Base-by-base conservation (phyloP, 2,113 vertebrate genomes). In the Myotis lucifugus region DNA sequence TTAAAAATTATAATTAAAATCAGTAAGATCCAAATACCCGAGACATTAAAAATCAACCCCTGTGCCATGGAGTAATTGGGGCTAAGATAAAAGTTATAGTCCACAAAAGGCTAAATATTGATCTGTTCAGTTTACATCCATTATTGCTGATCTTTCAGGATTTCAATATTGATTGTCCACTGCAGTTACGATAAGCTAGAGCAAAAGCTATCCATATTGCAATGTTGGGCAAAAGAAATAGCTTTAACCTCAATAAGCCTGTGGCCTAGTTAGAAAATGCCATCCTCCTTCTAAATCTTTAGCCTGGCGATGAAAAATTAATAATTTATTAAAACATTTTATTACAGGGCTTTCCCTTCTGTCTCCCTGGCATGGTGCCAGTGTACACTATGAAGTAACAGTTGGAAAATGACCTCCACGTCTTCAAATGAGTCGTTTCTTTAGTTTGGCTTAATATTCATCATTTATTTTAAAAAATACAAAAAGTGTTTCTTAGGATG, bases 381-480 rank as follows among this genome's bases (percentile, higher is more conserved):
- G 96, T 96, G 32, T 91, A 97, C 56, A 97, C 93, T 67, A 93
- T 96, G 97, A 98, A 98, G 93, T 97, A 98, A 97, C 76, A 87
- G 87, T 70, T 98, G 92, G 97, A 96, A 97, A 98, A 96, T 95
- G 95, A 97, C 95, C 95, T 97, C 89, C 42, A 95, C 64, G 96
- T 97, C 50, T 98, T 97, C 91, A 96, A 94, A 90, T 70, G 84
- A 66, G 69, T 95, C 85, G 87, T 98, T 98, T 96, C 95, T 97
- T 98, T 96, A 96, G 92, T 97, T 98, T 96, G 95, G 93, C 79
- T 98, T 97, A 81, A 98, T 98, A 98, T 96, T 97, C 97, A 97
- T 97, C 95, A 90, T n/a, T 5, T n/a, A 29, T 85, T 97, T 70
- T 14, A 81, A 40, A 94, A 88, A 91, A 29, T 25, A 25, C 7